These are phyloP conservation scores for Miniopterus natalensis DNA, from an alignment of 2,113 vertebrate species.

Conservation along the genomic window DNA sequence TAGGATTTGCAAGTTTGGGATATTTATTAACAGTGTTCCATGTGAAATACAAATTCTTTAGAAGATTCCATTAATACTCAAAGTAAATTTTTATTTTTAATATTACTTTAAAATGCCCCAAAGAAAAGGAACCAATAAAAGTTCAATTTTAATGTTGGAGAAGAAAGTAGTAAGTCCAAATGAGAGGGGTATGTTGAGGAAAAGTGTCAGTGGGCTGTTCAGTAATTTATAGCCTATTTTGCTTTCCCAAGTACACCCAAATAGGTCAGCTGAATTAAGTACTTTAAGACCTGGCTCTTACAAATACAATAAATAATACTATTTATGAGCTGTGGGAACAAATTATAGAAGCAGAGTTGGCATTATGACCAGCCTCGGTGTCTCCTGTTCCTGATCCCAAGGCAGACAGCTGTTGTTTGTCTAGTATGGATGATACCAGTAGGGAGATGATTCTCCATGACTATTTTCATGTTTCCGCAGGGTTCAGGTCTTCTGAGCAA, in stretches of 20 bases:
- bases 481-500: slow-evolving; percentile 6
- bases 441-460: not conserved
- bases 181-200: not conserved
- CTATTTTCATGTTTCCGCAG: not conserved
- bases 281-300: slow-evolving; percentile 12
- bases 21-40: not conserved
- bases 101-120: slow-evolving; percentile 6
- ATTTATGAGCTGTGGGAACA: not conserved
- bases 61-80: not conserved
- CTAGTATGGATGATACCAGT: not conserved
- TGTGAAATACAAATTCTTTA: not conserved
- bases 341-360: not conserved
- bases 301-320: not conserved
- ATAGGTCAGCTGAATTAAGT: not conserved
- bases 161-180: not conserved
- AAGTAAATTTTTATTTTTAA: slow-evolving; percentile 46
- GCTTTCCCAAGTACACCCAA: not conserved
- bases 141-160: not conserved
- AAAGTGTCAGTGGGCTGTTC: not conserved
- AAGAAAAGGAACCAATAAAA: slow-evolving; percentile 1
- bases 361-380: not conserved
- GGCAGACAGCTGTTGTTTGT: not conserved
- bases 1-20: not conserved
- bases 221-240: not conserved
- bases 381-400: not conserved